Base-by-base conservation (phyloP, 2,797 vertebrate genomes). In the Anomalospiza imberbis region DNA sequence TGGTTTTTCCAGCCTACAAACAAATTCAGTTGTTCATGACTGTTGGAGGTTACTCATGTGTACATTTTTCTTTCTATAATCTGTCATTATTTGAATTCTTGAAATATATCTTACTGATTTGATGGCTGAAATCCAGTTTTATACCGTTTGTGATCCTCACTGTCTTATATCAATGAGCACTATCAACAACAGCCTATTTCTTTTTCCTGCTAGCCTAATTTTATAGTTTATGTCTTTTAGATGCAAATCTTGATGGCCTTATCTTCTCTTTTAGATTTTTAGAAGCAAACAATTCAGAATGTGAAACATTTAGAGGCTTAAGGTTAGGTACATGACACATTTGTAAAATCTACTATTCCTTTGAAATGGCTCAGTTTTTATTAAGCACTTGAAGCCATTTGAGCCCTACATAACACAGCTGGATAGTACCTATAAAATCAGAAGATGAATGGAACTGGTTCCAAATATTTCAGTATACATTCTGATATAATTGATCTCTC, bases 311-410 rank as follows among this genome's bases (percentile, higher is more conserved):
- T 91, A 93, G 50, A 87, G 55, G 44, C 65, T 96, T 94, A 87
- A 94, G 47, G 38, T 77, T 76, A 95, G 63, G n/a, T 84, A 73
- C 47, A 60, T 65, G 80, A 84, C 68, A 81, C 48, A 42, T 91
- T 89, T 85, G 10, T 88, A 75, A 92, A 89, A 89, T 95, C 88
- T 93, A 47, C 42, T 85, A 94, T 94, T 96, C 73, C 81, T 93
- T 85, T 65, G 61, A 85, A 94, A 90, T 2, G 4, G 71, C 42
- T 94, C 84, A 90, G 73, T 94, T 95, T 89, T 94, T 95, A 93
- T 94, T 96, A 92, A 87, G 36, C 51, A 73, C 77, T 90, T 83
- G 67, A 73, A 94, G 53, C 62, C 36, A 58, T 84, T 96, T 95
- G 21, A 94, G 63, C 45, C 38, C 71, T 61, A 42, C 31, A 20